Evolutionary conservation across 1,140 invertebrate genomes (phyloP).

Genomic region (Habropoda laboriosa): DNA sequence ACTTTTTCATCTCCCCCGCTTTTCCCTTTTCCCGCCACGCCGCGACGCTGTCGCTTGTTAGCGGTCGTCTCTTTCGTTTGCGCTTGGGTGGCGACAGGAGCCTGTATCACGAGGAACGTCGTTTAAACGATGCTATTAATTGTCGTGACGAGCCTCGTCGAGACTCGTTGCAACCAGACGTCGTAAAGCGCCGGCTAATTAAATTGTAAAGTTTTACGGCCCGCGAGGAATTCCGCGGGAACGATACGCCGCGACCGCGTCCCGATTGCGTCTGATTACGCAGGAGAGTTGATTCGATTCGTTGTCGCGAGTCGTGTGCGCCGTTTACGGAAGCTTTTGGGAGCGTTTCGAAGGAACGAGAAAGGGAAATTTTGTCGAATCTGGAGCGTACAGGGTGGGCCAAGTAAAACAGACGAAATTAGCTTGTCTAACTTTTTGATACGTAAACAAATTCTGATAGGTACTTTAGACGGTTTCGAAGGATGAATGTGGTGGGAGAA

Average conservation of each 20-base stretch:
- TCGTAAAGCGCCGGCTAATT: neutral
- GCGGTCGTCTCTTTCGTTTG: neutral
- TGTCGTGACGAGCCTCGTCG: neutral
- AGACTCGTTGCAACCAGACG: neutral
- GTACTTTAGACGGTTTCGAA: too few relatives aligned
- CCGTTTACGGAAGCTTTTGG: neutral
- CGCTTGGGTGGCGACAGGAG: neutral
- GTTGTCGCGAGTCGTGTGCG: neutral
- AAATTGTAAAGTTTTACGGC: neutral
- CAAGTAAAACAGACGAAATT: too few relatives aligned
- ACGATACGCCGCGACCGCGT: neutral
- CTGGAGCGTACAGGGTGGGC: too few relatives aligned
- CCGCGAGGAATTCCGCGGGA: neutral
- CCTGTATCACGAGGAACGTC: neutral
- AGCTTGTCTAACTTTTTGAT: too few relatives aligned
- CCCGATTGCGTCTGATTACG: neutral
- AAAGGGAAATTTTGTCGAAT: too few relatives aligned
- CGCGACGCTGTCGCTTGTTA: neutral
- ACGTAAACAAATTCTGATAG: too few relatives aligned
- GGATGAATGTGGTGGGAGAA: too few relatives aligned
- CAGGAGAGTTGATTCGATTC: neutral
- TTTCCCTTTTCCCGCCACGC: too few relatives aligned
- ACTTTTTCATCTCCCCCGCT: too few relatives aligned
- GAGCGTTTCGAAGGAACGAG: neutral
- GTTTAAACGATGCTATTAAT: slow-evolving; percentile 26